These are phyloP conservation scores for Corythaeola cristata DNA, from an alignment of 2,113 vertebrate genomes.

Conservation along the genomic window DNA sequence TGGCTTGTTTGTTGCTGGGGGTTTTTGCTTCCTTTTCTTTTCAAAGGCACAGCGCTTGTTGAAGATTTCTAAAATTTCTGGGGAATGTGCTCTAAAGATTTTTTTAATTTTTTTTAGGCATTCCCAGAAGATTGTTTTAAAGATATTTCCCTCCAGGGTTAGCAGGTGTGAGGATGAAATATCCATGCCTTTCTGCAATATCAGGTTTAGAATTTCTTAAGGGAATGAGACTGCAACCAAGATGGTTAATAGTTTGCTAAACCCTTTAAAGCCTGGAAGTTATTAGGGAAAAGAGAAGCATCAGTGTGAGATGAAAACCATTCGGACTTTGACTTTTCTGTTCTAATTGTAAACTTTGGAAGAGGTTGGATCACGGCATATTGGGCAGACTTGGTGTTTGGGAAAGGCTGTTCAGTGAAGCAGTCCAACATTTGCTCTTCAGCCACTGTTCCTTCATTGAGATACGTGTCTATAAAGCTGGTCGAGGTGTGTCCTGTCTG, in stretches of 20 bases:
- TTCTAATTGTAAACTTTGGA: background rate
- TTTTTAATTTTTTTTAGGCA: background rate
- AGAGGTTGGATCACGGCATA: background rate
- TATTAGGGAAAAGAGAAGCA: background rate
- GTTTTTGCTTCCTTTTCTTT: conserved; percentile 35
- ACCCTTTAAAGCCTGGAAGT: conserved; percentile 41
- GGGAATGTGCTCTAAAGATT: conserved; percentile 39
- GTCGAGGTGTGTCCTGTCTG: rapidly evolving
- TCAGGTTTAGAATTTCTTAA: conserved; percentile 57
- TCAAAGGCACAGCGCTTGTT: conserved; percentile 41
- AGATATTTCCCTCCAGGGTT: conserved; percentile 67
- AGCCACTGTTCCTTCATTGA: background rate
- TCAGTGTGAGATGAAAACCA: background rate
- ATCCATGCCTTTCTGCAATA: conserved; percentile 59
- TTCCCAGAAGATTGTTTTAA: conserved; percentile 60
- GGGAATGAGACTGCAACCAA: conserved; percentile 14
- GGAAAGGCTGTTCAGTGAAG: background rate
- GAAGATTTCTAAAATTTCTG: conserved; percentile 56
- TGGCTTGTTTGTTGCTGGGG: background rate
- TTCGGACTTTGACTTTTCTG: background rate
- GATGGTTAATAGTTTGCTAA: conserved; percentile 16
- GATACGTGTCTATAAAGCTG: background rate
- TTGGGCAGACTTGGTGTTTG: background rate
- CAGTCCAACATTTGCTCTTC: background rate
- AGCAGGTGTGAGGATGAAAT: conserved; percentile 66